phyloP scores from a whole-genome alignment of 1,140 invertebrate genomes.

The Homalodisca vitripennis region DNA sequence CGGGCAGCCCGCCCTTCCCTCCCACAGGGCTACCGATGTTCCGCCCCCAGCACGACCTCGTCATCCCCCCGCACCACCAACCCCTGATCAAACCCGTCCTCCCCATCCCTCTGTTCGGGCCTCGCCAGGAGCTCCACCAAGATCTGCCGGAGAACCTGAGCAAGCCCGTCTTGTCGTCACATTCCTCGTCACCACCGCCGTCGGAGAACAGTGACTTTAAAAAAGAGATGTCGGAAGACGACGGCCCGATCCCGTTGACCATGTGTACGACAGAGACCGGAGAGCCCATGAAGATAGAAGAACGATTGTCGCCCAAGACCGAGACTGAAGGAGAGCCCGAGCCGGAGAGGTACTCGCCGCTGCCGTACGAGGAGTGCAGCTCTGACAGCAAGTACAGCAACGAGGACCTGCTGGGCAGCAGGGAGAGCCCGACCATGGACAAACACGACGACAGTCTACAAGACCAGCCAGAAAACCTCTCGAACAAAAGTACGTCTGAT shows the following conservation, averaged over 20 bases:
- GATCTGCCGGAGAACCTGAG: conserved; percentile 77
- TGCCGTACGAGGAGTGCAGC: conserved; percentile 71
- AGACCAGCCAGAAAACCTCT: conserved; percentile 79
- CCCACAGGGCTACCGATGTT: conserved; percentile 59
- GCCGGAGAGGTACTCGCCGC: conserved; percentile 53
- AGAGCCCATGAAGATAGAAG: conserved; percentile 58
- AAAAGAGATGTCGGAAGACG: conserved; percentile 41
- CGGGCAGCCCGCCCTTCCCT: conserved; percentile 43
- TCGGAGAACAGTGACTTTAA: conserved; percentile 56
- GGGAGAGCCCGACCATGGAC: conserved; percentile 44
- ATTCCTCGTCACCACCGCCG: conserved; percentile 40
- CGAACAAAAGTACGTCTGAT: conserved; percentile 65
- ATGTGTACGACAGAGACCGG: conserved; percentile 50
- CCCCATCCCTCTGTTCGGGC: conserved; percentile 57
- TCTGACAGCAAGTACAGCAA: conserved; percentile 68
- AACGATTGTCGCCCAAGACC: conserved; percentile 63
- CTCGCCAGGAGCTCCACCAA: conserved; percentile 57
- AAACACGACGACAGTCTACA: conserved; percentile 63
- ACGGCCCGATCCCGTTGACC: conserved; percentile 34
- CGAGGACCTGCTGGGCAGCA: conserved; percentile 59
- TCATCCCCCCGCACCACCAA: conserved; percentile 48
- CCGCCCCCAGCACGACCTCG: conserved; percentile 48
- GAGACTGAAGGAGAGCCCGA: conserved; percentile 50
- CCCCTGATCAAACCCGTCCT: conserved; percentile 55
- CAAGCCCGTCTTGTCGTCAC: conserved; percentile 53